Evolutionary conservation across 2,797 vertebrate genomes (phyloP), one percentile per base, ranked within the genome.

Genomic region (Amazona finschi): DNA sequence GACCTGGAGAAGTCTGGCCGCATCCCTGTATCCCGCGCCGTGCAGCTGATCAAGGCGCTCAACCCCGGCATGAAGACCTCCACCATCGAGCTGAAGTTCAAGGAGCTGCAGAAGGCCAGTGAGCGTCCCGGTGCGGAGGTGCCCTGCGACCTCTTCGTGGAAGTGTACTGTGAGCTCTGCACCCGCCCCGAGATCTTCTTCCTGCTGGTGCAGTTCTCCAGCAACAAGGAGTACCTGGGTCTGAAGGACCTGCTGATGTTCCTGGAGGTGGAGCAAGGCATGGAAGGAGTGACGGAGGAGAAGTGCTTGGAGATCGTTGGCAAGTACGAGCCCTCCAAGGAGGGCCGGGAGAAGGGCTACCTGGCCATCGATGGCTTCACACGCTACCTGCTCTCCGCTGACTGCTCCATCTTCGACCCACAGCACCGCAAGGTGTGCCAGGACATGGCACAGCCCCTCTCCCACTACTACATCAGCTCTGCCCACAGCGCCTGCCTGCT

Each of bases 171-270:
- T 15, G 99, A 99, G 96, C 98, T 99, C 77, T 99, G 99, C 95
- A 99, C 99, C n/a, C 97, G 99, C 39, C 98, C 99, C 1, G 99
- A 99, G 95, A 98, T 99, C 79, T 99, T 99, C 90, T 99, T 99
- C 93, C 96, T 99, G 64, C 95, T 99, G 91, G 98, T 99, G 86
- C 99, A 99, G 96, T 99, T 99, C 96, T 99, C 99, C 87, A 99
- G 98, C 97, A 99, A 99, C 98, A 99, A 99, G 96, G 99, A 99
- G 89, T 99, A 98, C 94, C 97, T 99, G 94, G 98, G 98, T 93
- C 98, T 98, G 87, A 99, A 99, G 96, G 99, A 99, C 97, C 97
- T 99, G 92, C 98, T 99, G 98, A 97, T 98, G 27, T 99, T 99
- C 75, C 98, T 99, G 62, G 99, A 99, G 87, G 98, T 99, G 57